phyloP scores from a whole-genome alignment of 2,888 invertebrate species.

The Hypomecis atomaria region DNA sequence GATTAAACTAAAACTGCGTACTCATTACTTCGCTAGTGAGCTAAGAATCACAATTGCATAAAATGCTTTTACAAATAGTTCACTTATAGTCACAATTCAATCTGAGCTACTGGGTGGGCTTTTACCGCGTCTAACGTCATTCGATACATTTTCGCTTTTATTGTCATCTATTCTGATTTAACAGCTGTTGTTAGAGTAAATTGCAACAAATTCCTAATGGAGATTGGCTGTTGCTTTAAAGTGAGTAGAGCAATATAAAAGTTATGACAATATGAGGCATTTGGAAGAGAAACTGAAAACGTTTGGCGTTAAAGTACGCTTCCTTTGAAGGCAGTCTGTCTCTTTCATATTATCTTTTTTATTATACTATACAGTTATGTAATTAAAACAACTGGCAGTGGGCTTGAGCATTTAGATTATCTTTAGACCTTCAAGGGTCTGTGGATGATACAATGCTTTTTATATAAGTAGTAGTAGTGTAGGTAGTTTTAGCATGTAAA shows the following conservation, averaged over 20 bases:
- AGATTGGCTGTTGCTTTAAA: neutral
- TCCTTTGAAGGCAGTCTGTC: too few relatives aligned
- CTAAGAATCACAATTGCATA: neutral
- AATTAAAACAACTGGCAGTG: too few relatives aligned
- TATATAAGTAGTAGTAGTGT: too few relatives aligned
- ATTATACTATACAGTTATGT: too few relatives aligned
- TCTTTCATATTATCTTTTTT: too few relatives aligned
- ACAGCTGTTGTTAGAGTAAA: neutral
- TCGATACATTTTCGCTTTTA: slow-evolving; percentile 1
- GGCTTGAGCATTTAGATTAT: too few relatives aligned
- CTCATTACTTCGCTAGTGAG: neutral
- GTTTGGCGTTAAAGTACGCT: too few relatives aligned
- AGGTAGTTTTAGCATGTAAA: too few relatives aligned
- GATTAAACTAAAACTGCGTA: slow-evolving; percentile 3
- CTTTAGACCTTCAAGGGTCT: too few relatives aligned
- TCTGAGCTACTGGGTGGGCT: slow-evolving; percentile 1
- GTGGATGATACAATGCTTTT: too few relatives aligned
- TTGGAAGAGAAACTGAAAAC: too few relatives aligned
- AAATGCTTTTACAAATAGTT: neutral
- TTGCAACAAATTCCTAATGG: neutral
- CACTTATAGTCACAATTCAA: neutral
- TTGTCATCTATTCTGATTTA: slow-evolving; percentile 1
- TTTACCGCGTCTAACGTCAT: neutral
- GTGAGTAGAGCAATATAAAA: neutral
- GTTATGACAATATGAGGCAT: too few relatives aligned